A percentile compares a stretch with the other conserved stretches of the same genome.
These are phyloP conservation scores for Sternotherus odoratus DNA, from an alignment of 2,797 vertebrate genomes.

Conservation along the genomic window DNA sequence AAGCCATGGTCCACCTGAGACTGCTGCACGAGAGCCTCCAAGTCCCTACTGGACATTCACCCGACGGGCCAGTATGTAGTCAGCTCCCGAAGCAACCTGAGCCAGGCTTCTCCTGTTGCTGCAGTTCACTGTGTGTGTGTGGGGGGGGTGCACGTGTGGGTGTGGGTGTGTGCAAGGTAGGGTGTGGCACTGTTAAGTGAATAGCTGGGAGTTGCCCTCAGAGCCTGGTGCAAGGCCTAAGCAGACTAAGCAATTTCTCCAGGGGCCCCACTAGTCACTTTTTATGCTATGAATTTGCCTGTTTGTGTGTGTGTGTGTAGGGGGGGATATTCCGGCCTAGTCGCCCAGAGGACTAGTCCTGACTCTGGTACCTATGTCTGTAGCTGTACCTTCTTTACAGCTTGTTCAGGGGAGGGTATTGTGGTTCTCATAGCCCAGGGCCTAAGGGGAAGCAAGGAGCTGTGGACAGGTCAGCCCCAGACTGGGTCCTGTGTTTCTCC, in stretches of 20 bases:
- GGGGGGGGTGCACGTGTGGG: too few species aligned
- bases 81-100: not conserved
- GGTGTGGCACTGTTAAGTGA: not conserved
- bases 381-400: not conserved
- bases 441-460: not conserved
- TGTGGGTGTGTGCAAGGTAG: too few species aligned
- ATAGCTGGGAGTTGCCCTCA: not conserved
- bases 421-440: not conserved
- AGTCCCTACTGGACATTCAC: rapidly evolving
- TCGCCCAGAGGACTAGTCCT: not conserved
- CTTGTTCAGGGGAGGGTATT: not conserved
- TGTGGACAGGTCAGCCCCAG: not conserved
- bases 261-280: not conserved
- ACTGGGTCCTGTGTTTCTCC: not conserved
- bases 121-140: not conserved
- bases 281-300: not conserved
- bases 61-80: not conserved
- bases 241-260: not conserved
- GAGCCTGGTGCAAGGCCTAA: not conserved
- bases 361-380: too few species aligned
- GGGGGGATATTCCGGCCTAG: not conserved
- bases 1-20: not conserved
- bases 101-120: rapidly evolving
- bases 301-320: not conserved
- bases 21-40: rapidly evolving